phyloP scores from a whole-genome alignment of 2,888 invertebrate genomes.

The Lithodes maja region DNA sequence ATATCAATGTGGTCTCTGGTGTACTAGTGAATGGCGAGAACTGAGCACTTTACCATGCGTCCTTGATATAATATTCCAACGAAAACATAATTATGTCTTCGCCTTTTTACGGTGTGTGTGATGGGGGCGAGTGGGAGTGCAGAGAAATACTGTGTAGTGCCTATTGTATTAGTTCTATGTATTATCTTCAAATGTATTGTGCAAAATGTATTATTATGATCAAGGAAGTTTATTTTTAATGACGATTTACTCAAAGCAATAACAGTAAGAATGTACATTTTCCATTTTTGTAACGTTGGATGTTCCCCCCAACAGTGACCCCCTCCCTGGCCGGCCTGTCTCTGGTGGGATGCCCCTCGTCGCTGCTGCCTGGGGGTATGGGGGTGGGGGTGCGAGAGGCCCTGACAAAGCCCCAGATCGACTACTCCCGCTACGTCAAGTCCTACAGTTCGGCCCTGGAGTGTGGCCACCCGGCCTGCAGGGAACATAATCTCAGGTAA shows the following conservation, averaged over 20 bases:
- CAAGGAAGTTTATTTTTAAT: not conserved
- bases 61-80: too few species aligned
- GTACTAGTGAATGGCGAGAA: too few species aligned
- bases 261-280: not conserved
- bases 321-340: conserved; percentile 68
- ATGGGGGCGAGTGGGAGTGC: too few species aligned
- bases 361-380: conserved; percentile 30
- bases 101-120: too few species aligned
- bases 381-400: conserved; percentile 56
- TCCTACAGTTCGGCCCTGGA: conserved; percentile 87
- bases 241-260: not conserved
- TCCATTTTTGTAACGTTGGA: not conserved
- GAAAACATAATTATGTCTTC: too few species aligned
- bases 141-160: too few species aligned
- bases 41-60: too few species aligned
- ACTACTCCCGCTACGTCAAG: conserved; percentile 92
- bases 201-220: not conserved
- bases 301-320: conserved; percentile 64
- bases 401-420: conserved; percentile 77
- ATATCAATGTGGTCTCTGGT: too few species aligned
- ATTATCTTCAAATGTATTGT: conserved; percentile 18
- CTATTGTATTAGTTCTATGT: too few species aligned
- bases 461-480: conserved; percentile 89
- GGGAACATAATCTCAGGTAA: conserved; percentile 86
- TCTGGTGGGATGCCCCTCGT: conserved; percentile 47